These are phyloP conservation scores for Agrotis segetum DNA, from an alignment of 2,888 invertebrate genomes.

Conservation along the genomic window DNA sequence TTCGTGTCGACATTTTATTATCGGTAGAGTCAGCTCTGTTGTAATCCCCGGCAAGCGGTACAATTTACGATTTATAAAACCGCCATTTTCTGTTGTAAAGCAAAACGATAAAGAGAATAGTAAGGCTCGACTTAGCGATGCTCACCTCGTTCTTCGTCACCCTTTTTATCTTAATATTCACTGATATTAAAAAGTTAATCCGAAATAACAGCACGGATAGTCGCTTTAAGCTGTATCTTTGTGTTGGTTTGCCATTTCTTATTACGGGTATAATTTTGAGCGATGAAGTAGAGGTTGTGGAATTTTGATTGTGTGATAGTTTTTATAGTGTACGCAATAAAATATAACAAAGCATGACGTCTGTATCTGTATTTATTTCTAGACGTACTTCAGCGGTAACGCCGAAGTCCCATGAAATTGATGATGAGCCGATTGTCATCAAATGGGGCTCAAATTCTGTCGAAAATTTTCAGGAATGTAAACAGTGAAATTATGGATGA, in stretches of 20 bases:
- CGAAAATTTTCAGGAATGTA: too few relatives aligned
- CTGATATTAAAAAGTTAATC: slow-evolving; percentile 81
- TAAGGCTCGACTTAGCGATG: slow-evolving; percentile 70
- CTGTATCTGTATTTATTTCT: not conserved
- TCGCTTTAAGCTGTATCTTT: slow-evolving; percentile 63
- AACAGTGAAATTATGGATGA: not conserved
- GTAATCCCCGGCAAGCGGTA: slow-evolving; percentile 85
- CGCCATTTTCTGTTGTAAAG: slow-evolving; percentile 80
- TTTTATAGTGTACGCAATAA: not conserved
- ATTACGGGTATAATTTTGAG: slow-evolving; percentile 6
- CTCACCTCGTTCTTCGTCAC: slow-evolving; percentile 71
- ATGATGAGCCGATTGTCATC: too few relatives aligned
- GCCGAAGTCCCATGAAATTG: not conserved
- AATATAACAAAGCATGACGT: not conserved
- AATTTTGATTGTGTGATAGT: not conserved
- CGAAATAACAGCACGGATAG: slow-evolving; percentile 70
- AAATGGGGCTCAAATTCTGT: not conserved
- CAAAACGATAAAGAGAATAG: slow-evolving; percentile 81
- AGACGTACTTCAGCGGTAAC: not conserved
- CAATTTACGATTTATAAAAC: slow-evolving; percentile 87
- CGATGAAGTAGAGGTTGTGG: not conserved
- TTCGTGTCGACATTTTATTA: slow-evolving; percentile 89
- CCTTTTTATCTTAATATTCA: slow-evolving; percentile 78
- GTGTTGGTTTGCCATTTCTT: slow-evolving; percentile 24
- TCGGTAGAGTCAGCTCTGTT: slow-evolving; percentile 84